Evolutionary conservation across 2,888 invertebrate genomes (phyloP).

Genomic region (Scrobipalpa atriplicella): DNA sequence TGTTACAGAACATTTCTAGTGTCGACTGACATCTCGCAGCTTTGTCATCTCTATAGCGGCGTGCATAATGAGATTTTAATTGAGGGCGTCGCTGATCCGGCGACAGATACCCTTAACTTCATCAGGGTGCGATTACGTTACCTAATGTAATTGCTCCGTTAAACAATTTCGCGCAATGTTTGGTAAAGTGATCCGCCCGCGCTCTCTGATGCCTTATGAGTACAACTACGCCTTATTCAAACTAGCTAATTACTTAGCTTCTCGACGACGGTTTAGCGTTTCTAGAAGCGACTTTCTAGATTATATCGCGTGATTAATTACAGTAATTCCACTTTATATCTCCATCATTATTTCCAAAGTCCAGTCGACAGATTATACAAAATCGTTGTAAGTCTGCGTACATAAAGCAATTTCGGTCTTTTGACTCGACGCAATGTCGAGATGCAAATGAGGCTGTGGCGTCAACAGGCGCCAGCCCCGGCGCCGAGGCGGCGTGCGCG

Average conservation of each 20-base stretch:
- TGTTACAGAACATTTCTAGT: not conserved
- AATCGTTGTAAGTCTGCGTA: constrained; percentile 5
- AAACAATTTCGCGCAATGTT: constrained; percentile 48
- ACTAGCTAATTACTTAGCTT: constrained; percentile 33
- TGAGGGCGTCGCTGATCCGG: constrained; percentile 69
- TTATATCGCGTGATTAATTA: not conserved
- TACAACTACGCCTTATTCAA: constrained; percentile 31
- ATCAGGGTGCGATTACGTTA: constrained; percentile 72
- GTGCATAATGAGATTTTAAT: constrained; percentile 78
- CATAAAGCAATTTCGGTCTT: constrained; percentile 33
- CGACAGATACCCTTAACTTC: constrained; percentile 70
- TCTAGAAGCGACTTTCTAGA: constrained; percentile 1
- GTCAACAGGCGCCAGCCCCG: constrained; percentile 55
- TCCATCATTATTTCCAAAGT: not conserved
- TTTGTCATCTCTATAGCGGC: constrained; percentile 46
- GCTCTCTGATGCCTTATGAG: constrained; percentile 33
- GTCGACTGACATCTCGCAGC: constrained; percentile 23
- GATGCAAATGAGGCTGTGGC: constrained; percentile 68
- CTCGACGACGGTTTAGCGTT: too few relatives aligned
- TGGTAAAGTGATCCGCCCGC: constrained; percentile 35
- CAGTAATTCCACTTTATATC: not conserved
- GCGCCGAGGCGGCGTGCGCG: constrained; percentile 38
- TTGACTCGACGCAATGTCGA: constrained; percentile 51
- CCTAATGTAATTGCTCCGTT: constrained; percentile 74
- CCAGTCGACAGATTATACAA: not conserved